phyloP scores from a whole-genome alignment of 2,113 vertebrate genomes.

The Myrmophylax atrothorax region DNA sequence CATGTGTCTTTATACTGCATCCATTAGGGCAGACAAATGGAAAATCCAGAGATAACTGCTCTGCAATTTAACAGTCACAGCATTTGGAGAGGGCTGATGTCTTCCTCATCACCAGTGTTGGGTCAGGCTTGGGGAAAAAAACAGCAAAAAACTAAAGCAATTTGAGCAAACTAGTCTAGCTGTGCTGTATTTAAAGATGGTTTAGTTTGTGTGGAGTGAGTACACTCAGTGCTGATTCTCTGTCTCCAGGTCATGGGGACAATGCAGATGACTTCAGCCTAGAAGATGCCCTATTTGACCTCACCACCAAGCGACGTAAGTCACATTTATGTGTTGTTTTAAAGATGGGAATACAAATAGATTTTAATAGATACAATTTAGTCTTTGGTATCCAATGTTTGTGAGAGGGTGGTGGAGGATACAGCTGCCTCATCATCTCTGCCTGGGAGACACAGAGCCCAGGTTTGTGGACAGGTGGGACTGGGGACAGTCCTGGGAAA shows the following conservation, averaged over 20 bases:
- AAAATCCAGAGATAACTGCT: conserved; percentile 21
- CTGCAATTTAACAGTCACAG: conserved; percentile 38
- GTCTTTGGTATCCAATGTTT: not conserved
- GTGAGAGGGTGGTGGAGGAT: not conserved
- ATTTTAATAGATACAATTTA: not conserved
- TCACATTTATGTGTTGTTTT: not conserved
- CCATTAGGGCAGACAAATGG: conserved; percentile 45
- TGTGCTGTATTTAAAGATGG: not conserved
- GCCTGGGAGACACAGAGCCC: not conserved
- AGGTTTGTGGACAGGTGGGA: not conserved
- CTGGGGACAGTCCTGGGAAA: not conserved
- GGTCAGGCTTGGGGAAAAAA: not conserved
- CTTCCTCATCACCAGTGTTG: not conserved
- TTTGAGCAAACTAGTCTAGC: not conserved
- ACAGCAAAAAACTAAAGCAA: conserved; percentile 23
- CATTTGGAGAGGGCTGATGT: conserved; percentile 1
- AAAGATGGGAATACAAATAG: not conserved
- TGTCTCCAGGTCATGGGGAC: conserved; percentile 68
- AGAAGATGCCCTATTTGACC: conserved; percentile 56
- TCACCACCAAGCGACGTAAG: conserved; percentile 69
- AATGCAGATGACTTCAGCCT: not conserved
- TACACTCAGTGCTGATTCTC: not conserved
- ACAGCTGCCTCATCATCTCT: not conserved
- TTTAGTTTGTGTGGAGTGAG: not conserved
- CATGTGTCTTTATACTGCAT: not conserved